phyloP scores from a whole-genome alignment of 2,888 invertebrate species.

The Netelia inedita region DNA sequence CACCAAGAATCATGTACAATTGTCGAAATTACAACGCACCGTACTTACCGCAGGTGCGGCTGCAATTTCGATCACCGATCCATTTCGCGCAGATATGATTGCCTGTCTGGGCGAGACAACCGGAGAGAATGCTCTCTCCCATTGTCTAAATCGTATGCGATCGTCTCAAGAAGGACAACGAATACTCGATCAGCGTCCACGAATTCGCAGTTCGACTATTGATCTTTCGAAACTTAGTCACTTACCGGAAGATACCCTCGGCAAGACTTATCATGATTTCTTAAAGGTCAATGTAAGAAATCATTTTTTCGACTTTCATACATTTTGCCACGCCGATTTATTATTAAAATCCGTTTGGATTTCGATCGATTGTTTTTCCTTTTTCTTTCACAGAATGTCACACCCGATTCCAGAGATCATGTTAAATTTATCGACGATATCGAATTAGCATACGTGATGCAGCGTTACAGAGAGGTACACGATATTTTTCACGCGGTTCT shows the following conservation, averaged over 20 bases:
- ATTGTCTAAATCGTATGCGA: constrained; percentile 92
- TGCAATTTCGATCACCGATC: constrained; percentile 92
- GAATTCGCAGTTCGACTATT: constrained; percentile 94
- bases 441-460: constrained; percentile 97
- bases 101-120: constrained; percentile 98
- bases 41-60: constrained; percentile 96
- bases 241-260: constrained; percentile 93
- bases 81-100: constrained; percentile 95
- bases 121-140: constrained; percentile 89
- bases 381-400: constrained; percentile 89
- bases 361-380: constrained; percentile 10
- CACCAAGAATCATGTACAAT: constrained; percentile 88
- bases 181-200: constrained; percentile 92
- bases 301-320: not conserved
- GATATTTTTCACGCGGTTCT: constrained; percentile 97
- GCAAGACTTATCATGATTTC: constrained; percentile 94
- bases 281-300: constrained; percentile 90
- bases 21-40: constrained; percentile 90
- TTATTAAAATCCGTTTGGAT: constrained; percentile 33
- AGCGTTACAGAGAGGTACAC: constrained; percentile 98
- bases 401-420: constrained; percentile 95
- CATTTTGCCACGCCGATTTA: too few species aligned
- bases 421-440: constrained; percentile 97
- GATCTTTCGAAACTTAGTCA: constrained; percentile 90
- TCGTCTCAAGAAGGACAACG: constrained; percentile 91